A percentile compares a stretch with the other conserved stretches of the same genome.
Conservation (phyloP, 2,888 invertebrate species). For the Ptycholaimellus sp. region DNA sequence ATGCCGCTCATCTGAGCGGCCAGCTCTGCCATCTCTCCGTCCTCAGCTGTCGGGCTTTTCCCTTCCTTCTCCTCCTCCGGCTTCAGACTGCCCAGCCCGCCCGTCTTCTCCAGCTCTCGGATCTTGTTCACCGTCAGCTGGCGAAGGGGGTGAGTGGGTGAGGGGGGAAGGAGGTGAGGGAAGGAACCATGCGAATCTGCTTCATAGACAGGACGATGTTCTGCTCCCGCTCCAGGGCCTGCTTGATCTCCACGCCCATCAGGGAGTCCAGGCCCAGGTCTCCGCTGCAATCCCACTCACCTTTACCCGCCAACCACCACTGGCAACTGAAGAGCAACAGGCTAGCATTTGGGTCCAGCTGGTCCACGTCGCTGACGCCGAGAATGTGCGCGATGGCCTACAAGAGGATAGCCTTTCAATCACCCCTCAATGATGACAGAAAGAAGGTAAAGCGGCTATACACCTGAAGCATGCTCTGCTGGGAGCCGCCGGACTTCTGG, state of each 20-base stretch:
- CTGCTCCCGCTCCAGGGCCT: constrained; percentile 38
- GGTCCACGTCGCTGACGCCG: constrained; percentile 59
- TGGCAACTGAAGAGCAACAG: no score
- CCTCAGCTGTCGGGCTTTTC: no score
- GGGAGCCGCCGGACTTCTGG: no score
- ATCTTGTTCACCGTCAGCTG: constrained; percentile 51
- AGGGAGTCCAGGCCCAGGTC: constrained; percentile 93
- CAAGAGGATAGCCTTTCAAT: constrained; percentile 33
- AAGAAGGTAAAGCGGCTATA: no score
- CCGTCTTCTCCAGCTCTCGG: constrained; percentile 31
- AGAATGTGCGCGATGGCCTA: constrained; percentile 25
- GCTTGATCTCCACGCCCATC: constrained; percentile 93
- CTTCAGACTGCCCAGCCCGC: constrained; percentile 16
- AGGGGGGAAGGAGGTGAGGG: no score
- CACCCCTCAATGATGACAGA: no score
- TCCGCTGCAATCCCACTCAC: no score
- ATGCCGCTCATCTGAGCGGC: no score
- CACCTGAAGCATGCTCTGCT: no score
- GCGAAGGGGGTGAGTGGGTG: no score
- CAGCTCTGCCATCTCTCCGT: background rate
- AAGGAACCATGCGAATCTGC: constrained; percentile 51
- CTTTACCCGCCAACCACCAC: no score
- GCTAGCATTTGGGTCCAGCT: constrained; percentile 48
- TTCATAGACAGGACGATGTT: constrained; percentile 68
- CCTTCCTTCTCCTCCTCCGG: no score